Base-by-base conservation (phyloP, 2,888 invertebrate genomes). In the Coenonympha arcania region DNA sequence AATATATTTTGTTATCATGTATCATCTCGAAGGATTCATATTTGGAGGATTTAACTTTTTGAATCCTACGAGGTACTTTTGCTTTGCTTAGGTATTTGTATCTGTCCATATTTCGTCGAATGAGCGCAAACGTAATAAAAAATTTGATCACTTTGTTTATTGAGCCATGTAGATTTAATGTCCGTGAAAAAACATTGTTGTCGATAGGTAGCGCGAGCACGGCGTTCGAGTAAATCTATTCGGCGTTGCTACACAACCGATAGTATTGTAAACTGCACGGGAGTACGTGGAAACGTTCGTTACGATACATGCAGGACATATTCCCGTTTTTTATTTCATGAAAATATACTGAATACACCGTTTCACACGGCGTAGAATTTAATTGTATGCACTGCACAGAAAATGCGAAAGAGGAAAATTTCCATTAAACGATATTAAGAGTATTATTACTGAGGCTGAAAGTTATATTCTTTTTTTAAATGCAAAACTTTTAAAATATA, bases 1-100 rank as follows among this genome's bases (percentile, higher is more conserved):
- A 86, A 61, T 84, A 83, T 52, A 66, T 69, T 59, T 70, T 84
- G 50, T 79, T 80, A 2, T 52, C 57, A 3, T 76, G 72, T 44
- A 79, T 58, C 9, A 75, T 72, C 55, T 73, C 72, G 0, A 66
- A 55, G 3, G 61, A 54, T 57, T 78, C 79, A 50, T 68, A 76
- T 57, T 67, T 70, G 1, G 81, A 78, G 15, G 71, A 65, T 44
- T 69, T 76, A 16, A 84, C 62, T 55, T 64, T 70, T 50, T 69
- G 56, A 50, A 80, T 63, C 54, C 76, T 77, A 3, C 75, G 66
- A 1, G 78, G 70, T 57, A 70, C 54, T 66, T 54, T 67, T 53
- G 30, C 28, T 52, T 56, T 61, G 6, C 36, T 26, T 26, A 43
- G 18, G 19, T 37, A 40, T 33, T 33, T 50, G 13, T 37, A 15